Conservation (phyloP, 2,888 invertebrate genomes). For the Drosophila merina region DNA sequence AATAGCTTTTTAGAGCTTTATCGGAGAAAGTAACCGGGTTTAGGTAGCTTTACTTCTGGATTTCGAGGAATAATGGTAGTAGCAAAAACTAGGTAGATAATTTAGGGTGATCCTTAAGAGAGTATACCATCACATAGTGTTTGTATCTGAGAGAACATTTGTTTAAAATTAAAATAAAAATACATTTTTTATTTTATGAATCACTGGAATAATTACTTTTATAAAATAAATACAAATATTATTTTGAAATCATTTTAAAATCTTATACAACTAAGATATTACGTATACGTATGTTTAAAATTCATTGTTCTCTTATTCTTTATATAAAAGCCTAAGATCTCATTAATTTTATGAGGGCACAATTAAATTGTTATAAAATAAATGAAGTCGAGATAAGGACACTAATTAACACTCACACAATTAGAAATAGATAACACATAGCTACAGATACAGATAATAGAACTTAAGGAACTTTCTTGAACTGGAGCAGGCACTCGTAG, state of each 20-base stretch:
- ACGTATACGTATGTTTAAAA: not conserved
- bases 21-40: not conserved
- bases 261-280: not conserved
- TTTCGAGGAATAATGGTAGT: not conserved
- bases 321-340: conserved; percentile 3
- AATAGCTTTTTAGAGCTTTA: conserved; percentile 12
- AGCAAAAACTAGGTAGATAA: not conserved
- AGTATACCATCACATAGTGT: too few species aligned
- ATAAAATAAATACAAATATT: not conserved
- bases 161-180: not conserved
- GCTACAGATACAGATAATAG: conserved; percentile 17
- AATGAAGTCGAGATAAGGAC: conserved; percentile 10
- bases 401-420: conserved; percentile 2
- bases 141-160: not conserved
- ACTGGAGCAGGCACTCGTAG: conserved; percentile 77
- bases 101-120: not conserved
- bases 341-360: conserved; percentile 4
- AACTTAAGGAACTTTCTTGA: conserved; percentile 70
- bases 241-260: not conserved
- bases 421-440: conserved; percentile 32
- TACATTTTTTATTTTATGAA: not conserved
- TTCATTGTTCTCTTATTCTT: not conserved
- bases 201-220: not conserved
- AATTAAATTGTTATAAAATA: conserved; percentile 2
- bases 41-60: not conserved